Percentiles rank a stretch among this genome's conserved stretches.
phyloP scores from a whole-genome alignment of 2,113 vertebrate species.

The Bombycilla garrulus region DNA sequence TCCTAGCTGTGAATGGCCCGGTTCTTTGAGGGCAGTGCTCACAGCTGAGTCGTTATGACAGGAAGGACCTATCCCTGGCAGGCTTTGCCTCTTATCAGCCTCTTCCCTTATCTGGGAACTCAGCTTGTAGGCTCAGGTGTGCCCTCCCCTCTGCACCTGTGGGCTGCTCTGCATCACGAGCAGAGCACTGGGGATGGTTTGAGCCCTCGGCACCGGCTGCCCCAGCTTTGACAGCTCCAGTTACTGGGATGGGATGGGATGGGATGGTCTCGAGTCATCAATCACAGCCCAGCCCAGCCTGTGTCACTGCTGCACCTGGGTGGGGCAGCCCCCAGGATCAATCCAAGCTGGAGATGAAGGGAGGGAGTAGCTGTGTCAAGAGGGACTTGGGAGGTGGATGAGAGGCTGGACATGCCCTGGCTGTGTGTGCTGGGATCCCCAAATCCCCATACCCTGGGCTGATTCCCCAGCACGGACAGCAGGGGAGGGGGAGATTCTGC shows the following conservation, averaged over 20 bases:
- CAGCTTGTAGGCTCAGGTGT: neutral
- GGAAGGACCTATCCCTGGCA: neutral
- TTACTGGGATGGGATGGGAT: accelerated
- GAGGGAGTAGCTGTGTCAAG: neutral
- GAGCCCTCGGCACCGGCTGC: neutral
- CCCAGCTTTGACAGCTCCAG: neutral
- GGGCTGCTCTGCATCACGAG: neutral
- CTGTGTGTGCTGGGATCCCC: neutral
- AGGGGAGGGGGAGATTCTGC: neutral
- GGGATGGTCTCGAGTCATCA: neutral
- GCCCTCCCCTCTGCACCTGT: no score
- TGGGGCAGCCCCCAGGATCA: neutral
- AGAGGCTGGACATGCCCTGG: neutral
- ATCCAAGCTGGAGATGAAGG: neutral
- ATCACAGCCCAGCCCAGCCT: neutral
- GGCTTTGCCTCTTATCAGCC: neutral
- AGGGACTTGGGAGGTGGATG: neutral
- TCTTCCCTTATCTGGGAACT: neutral
- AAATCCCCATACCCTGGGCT: neutral
- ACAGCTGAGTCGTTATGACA: neutral
- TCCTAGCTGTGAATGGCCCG: neutral
- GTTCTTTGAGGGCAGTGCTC: neutral
- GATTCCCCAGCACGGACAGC: accelerated
- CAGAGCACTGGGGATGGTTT: accelerated
- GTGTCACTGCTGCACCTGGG: neutral